These are phyloP conservation scores for Nematolebias whitei DNA, from an alignment of 2,113 vertebrate species.

Conservation along the genomic window DNA sequence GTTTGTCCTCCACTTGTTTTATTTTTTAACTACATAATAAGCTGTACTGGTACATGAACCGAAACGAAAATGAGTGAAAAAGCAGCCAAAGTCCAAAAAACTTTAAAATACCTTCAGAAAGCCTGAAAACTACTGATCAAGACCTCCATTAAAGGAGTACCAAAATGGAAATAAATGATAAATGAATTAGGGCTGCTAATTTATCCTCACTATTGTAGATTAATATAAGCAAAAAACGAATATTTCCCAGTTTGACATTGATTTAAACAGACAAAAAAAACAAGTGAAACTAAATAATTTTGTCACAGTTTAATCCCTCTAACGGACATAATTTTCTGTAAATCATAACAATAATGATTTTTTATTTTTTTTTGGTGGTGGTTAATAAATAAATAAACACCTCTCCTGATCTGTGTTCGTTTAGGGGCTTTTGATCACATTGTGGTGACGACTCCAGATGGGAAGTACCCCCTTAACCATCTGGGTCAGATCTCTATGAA, in stretches of 20 bases:
- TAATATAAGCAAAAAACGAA: too few species aligned
- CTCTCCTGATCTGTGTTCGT: slow-evolving; percentile 26
- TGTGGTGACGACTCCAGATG: slow-evolving; percentile 86
- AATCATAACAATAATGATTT: too few species aligned
- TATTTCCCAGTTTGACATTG: too few species aligned
- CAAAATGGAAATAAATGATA: too few species aligned
- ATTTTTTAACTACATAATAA: background rate
- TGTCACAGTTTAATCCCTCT: background rate
- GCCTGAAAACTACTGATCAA: background rate
- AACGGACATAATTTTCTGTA: too few species aligned
- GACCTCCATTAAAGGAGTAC: too few species aligned
- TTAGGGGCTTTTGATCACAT: slow-evolving; percentile 93
- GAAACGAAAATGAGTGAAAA: background rate
- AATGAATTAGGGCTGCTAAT: too few species aligned
- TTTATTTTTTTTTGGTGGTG: background rate
- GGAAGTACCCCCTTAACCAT: slow-evolving; percentile 94
- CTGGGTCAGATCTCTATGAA: slow-evolving; percentile 95
- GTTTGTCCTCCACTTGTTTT: too few species aligned
- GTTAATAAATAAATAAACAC: slow-evolving; percentile 14
- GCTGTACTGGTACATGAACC: background rate
- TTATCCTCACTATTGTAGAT: too few species aligned
- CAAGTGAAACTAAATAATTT: too few species aligned
- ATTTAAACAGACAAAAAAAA: too few species aligned
- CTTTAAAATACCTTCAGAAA: background rate
- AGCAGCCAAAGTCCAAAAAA: background rate